Percentiles rank a stretch among this genome's conserved stretches.
These are phyloP conservation scores for Podarcis lilfordi DNA, from an alignment of 2,797 vertebrate genomes.

Conservation along the genomic window DNA sequence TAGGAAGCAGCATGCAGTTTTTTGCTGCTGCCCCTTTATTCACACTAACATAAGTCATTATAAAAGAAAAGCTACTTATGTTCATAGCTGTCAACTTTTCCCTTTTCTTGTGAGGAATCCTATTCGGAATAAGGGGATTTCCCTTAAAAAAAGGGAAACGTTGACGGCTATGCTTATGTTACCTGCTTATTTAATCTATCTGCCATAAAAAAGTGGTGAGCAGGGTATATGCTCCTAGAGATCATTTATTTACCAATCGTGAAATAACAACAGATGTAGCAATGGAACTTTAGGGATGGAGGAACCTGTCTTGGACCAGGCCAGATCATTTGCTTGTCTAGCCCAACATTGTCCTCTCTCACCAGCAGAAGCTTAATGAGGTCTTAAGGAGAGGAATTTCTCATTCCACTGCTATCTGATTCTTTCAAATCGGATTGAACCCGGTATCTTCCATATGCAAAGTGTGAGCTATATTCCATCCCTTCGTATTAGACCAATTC, in stretches of 20 bases:
- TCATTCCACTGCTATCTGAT: not conserved
- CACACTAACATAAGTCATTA: too few species aligned
- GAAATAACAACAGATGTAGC: not conserved
- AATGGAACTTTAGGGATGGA: not conserved
- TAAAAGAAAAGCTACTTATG: not conserved
- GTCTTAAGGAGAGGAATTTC: not conserved
- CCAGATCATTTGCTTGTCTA: not conserved
- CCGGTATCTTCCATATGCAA: not conserved
- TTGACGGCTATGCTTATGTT: not conserved
- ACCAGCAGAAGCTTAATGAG: not conserved
- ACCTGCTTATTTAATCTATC: not conserved
- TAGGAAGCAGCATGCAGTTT: not conserved
- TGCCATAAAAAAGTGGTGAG: not conserved
- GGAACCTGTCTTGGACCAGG: not conserved
- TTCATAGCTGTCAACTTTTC: too few species aligned
- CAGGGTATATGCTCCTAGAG: not conserved
- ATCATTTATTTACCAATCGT: not conserved
- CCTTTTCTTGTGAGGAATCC: too few species aligned
- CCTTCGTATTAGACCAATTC: not conserved
- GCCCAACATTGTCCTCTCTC: not conserved
- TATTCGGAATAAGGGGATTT: too few species aligned
- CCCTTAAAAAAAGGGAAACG: too few species aligned
- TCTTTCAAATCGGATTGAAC: not conserved
- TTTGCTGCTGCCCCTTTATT: not conserved
- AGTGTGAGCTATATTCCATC: not conserved